phyloP scores from a whole-genome alignment of 2,113 vertebrate genomes.

The Nothoprocta pentlandii region DNA sequence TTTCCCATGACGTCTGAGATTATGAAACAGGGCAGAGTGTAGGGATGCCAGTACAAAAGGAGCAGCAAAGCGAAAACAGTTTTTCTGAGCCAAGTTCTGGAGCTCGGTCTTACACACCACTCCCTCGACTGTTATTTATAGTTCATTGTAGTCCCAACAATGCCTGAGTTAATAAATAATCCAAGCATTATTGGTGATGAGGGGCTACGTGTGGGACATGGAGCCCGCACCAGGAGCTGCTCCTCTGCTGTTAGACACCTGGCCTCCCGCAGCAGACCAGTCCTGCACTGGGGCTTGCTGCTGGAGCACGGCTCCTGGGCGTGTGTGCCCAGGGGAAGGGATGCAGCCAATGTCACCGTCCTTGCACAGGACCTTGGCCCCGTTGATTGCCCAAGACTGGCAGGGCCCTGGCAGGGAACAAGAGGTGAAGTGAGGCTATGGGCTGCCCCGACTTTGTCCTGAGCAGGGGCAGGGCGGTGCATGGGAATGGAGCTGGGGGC shows the following conservation, averaged over 20 bases:
- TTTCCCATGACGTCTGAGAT: fast-evolving
- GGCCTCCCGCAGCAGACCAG: fast-evolving
- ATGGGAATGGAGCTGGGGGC: background rate
- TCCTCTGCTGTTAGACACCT: fast-evolving
- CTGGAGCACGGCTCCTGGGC: fast-evolving
- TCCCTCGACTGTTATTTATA: background rate
- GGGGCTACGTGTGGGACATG: background rate
- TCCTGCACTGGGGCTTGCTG: background rate
- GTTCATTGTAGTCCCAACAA: background rate
- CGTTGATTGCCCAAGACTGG: background rate
- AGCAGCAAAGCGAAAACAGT: background rate
- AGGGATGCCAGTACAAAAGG: background rate
- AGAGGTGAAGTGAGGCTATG: too few species aligned
- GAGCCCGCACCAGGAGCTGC: background rate
- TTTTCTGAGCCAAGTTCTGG: background rate
- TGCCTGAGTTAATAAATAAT: background rate
- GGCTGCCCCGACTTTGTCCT: background rate
- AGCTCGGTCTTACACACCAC: fast-evolving
- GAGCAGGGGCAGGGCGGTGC: fast-evolving
- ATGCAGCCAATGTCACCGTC: background rate
- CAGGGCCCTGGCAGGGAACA: background rate
- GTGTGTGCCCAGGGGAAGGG: background rate
- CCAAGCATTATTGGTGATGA: fast-evolving
- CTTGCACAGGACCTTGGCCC: background rate
- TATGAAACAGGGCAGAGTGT: background rate